These are phyloP conservation scores for Diachasmimorpha longicaudata DNA, from an alignment of 1,140 invertebrate species.

Conservation along the genomic window DNA sequence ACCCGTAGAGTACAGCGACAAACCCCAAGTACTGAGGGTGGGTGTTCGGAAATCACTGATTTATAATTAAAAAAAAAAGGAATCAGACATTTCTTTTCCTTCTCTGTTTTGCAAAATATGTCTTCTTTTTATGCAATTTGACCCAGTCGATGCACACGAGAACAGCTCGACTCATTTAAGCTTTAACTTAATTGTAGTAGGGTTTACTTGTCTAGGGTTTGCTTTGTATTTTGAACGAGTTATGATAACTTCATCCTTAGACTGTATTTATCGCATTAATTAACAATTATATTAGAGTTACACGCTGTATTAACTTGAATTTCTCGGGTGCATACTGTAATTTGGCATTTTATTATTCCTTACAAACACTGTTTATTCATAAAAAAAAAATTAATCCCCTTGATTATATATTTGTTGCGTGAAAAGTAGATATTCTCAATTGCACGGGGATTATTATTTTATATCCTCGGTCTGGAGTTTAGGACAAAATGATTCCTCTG, in stretches of 20 bases:
- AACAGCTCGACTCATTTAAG: neutral
- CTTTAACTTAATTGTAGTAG: neutral
- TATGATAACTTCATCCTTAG: neutral
- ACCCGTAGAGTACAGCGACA: conserved; percentile 91
- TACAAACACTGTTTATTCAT: neutral
- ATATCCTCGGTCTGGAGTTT: neutral
- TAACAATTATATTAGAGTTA: neutral
- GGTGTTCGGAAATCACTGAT: conserved; percentile 53
- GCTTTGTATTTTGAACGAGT: neutral
- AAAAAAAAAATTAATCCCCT: neutral
- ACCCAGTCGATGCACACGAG: neutral
- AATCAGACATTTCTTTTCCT: too few relatives aligned
- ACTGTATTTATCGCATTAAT: neutral
- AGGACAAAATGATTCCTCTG: neutral
- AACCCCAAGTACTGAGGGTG: conserved; percentile 89
- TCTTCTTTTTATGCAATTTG: neutral
- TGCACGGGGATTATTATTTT: too few relatives aligned
- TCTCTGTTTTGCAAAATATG: neutral
- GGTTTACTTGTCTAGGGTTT: neutral
- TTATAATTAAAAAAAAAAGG: neutral
- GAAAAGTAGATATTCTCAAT: too few relatives aligned
- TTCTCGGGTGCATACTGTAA: neutral
- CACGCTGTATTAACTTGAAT: neutral
- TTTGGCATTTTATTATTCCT: neutral
- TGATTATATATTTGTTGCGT: too few relatives aligned